These are phyloP conservation scores for Diaphora mendica DNA, from an alignment of 2,888 invertebrate species.

Conservation along the genomic window DNA sequence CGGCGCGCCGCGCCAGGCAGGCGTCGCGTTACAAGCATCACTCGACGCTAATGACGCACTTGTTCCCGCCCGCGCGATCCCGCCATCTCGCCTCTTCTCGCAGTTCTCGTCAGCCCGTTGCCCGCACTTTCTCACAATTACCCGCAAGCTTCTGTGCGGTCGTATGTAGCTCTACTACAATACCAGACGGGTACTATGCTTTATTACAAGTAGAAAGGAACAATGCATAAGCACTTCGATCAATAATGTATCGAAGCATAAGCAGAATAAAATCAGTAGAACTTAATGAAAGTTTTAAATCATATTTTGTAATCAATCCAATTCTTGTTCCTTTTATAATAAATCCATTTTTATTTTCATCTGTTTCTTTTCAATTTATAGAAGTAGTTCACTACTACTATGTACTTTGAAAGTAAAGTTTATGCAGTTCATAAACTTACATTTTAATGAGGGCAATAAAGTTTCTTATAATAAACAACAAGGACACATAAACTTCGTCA, in stretches of 20 bases:
- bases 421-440: slow-evolving; percentile 23
- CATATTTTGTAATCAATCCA: neutral
- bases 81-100: slow-evolving; percentile 48
- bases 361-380: neutral
- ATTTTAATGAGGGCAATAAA: neutral
- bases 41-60: slow-evolving; percentile 65
- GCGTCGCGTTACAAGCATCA: slow-evolving; percentile 62
- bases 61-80: slow-evolving; percentile 51
- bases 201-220: neutral
- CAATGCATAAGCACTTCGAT: neutral
- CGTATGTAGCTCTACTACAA: slow-evolving; percentile 34
- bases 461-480: neutral
- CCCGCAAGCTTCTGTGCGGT: slow-evolving; percentile 34
- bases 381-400: neutral
- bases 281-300: neutral
- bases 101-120: slow-evolving; percentile 42
- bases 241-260: too few relatives aligned
- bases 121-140: slow-evolving; percentile 48
- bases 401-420: neutral
- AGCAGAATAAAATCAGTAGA: neutral
- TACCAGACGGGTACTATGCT: slow-evolving; percentile 30
- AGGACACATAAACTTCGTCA: neutral
- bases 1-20: slow-evolving; percentile 51
- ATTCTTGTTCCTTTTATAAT: neutral
- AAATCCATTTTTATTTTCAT: neutral